Evolutionary conservation across 2,888 invertebrate genomes (phyloP), one percentile per base, ranked within the genome.

Genomic region (Torymus aiolomorphi): DNA sequence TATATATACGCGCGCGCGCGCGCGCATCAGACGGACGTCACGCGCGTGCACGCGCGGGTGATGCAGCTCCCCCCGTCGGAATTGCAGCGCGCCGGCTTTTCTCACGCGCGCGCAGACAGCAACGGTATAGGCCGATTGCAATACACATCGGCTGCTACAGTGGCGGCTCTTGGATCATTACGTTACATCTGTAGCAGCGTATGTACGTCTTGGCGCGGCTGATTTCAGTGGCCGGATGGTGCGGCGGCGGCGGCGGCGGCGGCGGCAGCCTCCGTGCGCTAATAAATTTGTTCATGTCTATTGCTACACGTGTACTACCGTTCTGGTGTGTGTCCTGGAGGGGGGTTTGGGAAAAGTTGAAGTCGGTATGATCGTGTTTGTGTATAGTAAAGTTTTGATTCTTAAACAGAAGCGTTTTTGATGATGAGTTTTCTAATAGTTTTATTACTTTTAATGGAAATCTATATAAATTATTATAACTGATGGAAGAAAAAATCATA

Each of bases 21-120:
- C 42, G 5, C 59, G 51, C 8, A 24, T 76, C 78, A 82, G 78
- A 81, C 77, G 84, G 83, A 84, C 86, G 78, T 82, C 65, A 81
- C 74, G 75, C 66, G 74, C 77, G 63, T 59, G 18, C 56, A 66
- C 74, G 73, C 69, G 62, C 54, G 73, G 42, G 42, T 42, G 42
- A 42, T 42, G 42, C 42, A 42, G 42, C 42, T 42, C 42, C 42
- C 51, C 59, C 14, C 51, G 5, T 13, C 62, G 65, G 49, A 74
- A 76, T 80, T 74, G 77, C 77, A 52, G 59, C 63, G 57, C 10
- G 61, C 13, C 65, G 63, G 70, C 80, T 65, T 80, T 76, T 80
- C 80, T 76, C 76, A 72, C 76, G 80, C 66, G 71, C 57, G 16
- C 42, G 18, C 42, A 42, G 42, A 56, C 24, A 18, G 57, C 66